Base-by-base conservation (phyloP, 2,113 vertebrate genomes). In the Peromyscus leucopus region DNA sequence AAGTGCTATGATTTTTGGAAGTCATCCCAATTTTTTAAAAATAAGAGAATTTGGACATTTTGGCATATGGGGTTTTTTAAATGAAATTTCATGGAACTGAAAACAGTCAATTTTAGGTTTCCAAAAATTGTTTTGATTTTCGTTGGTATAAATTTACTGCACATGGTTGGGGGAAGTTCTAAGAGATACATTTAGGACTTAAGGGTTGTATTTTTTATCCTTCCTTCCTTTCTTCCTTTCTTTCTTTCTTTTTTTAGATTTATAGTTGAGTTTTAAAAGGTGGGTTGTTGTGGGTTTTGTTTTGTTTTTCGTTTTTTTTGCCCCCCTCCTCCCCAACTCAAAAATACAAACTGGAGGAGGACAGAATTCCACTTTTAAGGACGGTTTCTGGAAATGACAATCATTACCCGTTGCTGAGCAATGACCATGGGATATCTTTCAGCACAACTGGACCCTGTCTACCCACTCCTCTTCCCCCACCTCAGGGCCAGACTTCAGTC, bases 21-120 rank as follows among this genome's bases (percentile, higher is more conserved):
- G 98, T 94, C 91, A 94, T 98, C 98, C 98, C 98, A 97, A 96
- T 98, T 98, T 98, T 98, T 98, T 98, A 97, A 98, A 98, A 98
- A 98, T 98, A 98, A 98, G 98, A 98, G 96, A 98, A 98, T 98
- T 98, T 98, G 98, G 98, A 98, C 98, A 98, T 98, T 98, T 98
- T 98, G 98, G 98, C 97, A 98, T 98, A 98, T 98, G 98, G 98
- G 98, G 96, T 97, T 98, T 98, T 98, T 98, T 97, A 98, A 98
- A 98, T 98, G 98, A 98, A 98, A 98, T 98, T 97, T 98, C 97
- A 98, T 98, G 97, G 97, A 98, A 98, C 98, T 98, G 98, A 98
- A 98, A 98, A 98, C 98, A 98, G 98, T 98, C 98, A 98, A 98
- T 98, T 98, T 98, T 98, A 98, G 98, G 97, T 98, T 98, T 98